phyloP scores from a whole-genome alignment of 2,888 invertebrate genomes.

The Amphipyra berbera region DNA sequence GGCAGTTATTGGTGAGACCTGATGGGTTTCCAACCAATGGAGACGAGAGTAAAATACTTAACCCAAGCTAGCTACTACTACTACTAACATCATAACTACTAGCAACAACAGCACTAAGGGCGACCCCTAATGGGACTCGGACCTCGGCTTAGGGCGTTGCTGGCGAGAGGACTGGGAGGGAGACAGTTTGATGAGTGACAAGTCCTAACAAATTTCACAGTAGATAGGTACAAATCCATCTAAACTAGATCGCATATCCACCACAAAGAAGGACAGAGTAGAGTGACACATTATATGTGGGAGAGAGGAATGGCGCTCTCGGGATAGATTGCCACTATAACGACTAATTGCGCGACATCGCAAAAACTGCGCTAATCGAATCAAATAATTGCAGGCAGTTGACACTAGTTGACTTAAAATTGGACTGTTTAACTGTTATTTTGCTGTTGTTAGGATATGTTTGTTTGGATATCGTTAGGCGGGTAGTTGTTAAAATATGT shows the following conservation, averaged over 20 bases:
- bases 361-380: slow-evolving; percentile 61
- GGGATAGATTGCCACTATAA: slow-evolving; percentile 45
- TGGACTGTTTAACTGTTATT: slow-evolving; percentile 41
- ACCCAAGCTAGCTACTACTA: no score
- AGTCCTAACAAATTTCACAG: no score
- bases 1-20: no score
- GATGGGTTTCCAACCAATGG: no score
- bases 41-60: no score
- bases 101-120: no score
- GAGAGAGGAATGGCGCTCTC: slow-evolving; percentile 48
- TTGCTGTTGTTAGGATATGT: slow-evolving; percentile 9
- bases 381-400: slow-evolving; percentile 67
- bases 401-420: slow-evolving; percentile 65
- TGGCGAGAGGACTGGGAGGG: no score
- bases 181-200: no score
- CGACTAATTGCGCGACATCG: slow-evolving; percentile 55
- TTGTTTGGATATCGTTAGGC: slow-evolving; percentile 3
- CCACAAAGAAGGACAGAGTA: slow-evolving; percentile 19
- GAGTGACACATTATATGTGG: slow-evolving; percentile 60
- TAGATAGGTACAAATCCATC: slow-evolving; percentile 13
- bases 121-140: no score
- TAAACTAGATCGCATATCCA: slow-evolving; percentile 4
- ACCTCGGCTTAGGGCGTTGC: no score
- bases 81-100: no score
- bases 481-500: not conserved